Base-by-base conservation (phyloP, 2,888 invertebrate species). In the Chrysopilus asiliformis region DNA sequence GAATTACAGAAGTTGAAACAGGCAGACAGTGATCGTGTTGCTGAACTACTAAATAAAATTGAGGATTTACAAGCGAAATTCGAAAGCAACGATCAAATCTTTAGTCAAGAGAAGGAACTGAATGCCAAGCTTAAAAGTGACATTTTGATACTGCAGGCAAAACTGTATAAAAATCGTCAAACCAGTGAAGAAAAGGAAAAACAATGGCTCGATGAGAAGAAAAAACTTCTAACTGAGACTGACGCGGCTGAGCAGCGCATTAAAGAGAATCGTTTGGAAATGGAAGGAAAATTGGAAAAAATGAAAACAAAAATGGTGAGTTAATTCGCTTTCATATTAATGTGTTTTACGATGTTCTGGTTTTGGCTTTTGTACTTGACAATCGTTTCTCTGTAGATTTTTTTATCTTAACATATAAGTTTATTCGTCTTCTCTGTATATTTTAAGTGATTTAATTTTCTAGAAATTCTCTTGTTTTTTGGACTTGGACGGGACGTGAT, bases 241-340 rank as follows among this genome's bases (percentile, higher is more conserved):
- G 40, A 35, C 14, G 34, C 34, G 1, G 47, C 49, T 14, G 59
- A 61, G 18, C 51, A 60, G 4, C 54, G 53, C 13, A 47, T 60
- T 4, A 62, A 60, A 35, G 60, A 58, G 16, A 58, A 56, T 41
- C 61, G 63, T 3, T 43, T 57, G n/a, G 79, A 80, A 51, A 76
- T 82, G 53, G 82, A 80, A 50, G 70, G 70, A 45, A 84, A 83
- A 62, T 62, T 85, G 51, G 79, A 78, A 51, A 72, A 77, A 58
- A 78, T 84, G 72, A 85, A 84, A 57, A 68, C 72, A 34, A 79
- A 79, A 71, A 82, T 84, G 81, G 82, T 83, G 67, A 72, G n/a
- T n/a, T n/a, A n/a, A n/a, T n/a, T n/a, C n/a, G n/a, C n/a, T n/a
- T n/a, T n/a, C n/a, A n/a, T n/a, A n/a, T n/a, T n/a, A n/a, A n/a